Evolutionary conservation across 2,888 invertebrate species (phyloP), one percentile per base, ranked within the genome.

Genomic region (Plagodis dolabraria): DNA sequence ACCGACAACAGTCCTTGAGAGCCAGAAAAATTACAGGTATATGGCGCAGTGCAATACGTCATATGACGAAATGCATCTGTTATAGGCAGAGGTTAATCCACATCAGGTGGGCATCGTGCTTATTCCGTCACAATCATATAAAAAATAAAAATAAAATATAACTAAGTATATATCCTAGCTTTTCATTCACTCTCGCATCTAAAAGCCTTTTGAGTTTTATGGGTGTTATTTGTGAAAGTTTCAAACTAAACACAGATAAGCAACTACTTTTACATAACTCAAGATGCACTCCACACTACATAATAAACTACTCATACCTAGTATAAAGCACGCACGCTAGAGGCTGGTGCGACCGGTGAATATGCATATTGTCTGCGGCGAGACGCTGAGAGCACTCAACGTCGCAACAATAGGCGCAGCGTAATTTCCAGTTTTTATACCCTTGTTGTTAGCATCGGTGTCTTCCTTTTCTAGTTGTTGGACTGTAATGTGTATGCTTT

Each of bases 331-430:
- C 53, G 47, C 56, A 43, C 34, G 33, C 60, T 53, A 46, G 43
- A 36, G 44, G 40, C 48, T 43, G 44, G 59, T 43, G 45, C 53
- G 33, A 45, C 45, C 68, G 69, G 77, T 76, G 85, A 82, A 86
- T 83, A 83, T 87, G 86, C 87, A 86, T 86, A 87, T 86, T 87
- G 87, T 87, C 83, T 85, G 83, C 72, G 57, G 64, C 63, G 74
- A 67, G 72, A 74, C 80, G 74, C 67, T 64, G 70, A 82, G 83
- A 81, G 84, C 83, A 78, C 86, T 86, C 76, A 72, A 71, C 72
- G 67, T 34, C 65, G 56, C 69, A 74, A 87, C 88, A 87, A 87
- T 87, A 80, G 86, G 77, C 80, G 70, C 70, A 74, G 67, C 62
- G 85, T 82, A 80, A 80, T 80, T 80, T 71, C 75, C 72, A 74